phyloP scores from a whole-genome alignment of 2,113 vertebrate species.

The Thryonomys swinderianus region DNA sequence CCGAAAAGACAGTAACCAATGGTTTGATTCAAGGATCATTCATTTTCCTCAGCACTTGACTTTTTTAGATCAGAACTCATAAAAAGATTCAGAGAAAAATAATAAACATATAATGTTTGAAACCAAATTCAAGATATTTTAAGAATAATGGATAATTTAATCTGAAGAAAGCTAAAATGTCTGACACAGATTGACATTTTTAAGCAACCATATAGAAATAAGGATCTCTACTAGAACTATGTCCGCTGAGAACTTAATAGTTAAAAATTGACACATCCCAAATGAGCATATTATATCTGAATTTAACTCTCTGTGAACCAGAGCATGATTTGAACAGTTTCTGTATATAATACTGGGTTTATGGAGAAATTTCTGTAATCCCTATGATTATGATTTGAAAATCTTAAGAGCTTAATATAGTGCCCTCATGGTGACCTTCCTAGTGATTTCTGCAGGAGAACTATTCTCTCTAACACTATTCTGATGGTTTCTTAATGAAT shows the following conservation, averaged over 20 bases:
- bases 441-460: not conserved
- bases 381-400: not conserved
- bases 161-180: not conserved
- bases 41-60: not conserved
- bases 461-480: not conserved
- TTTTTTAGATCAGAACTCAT: not conserved
- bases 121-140: not conserved
- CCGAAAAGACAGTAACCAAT: not conserved
- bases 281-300: not conserved
- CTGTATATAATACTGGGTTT: not conserved
- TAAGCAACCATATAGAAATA: not conserved
- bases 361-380: not conserved
- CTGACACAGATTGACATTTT: not conserved
- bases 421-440: not conserved
- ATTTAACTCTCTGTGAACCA: not conserved
- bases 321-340: not conserved
- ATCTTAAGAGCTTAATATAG: not conserved
- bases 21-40: not conserved
- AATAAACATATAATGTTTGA: not conserved
- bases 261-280: not conserved
- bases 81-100: not conserved
- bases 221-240: not conserved
- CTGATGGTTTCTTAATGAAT: not conserved
- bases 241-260: not conserved
- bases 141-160: slow-evolving; percentile 12